Conservation (phyloP, 1,140 invertebrate genomes). For the Asobara japonica region DNA sequence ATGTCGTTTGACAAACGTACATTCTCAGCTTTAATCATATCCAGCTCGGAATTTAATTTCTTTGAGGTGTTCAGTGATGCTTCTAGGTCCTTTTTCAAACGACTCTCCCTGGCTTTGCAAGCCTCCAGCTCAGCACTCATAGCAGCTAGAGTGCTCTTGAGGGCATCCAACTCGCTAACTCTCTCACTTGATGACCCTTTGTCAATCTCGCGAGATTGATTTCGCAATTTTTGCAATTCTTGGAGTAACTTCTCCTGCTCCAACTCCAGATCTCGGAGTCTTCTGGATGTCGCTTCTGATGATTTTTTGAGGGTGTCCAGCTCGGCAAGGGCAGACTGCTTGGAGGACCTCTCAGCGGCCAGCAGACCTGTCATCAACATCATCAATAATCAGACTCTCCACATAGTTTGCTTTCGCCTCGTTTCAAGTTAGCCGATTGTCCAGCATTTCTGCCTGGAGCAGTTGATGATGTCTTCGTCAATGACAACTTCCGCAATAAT, state of each 20-base stretch:
- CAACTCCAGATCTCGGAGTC: neutral
- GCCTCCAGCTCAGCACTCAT: slow-evolving; percentile 9
- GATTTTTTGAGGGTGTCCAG: neutral
- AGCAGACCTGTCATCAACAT: neutral
- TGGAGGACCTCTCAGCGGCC: neutral
- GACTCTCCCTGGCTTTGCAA: slow-evolving; percentile 2
- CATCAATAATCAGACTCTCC: too few relatives aligned
- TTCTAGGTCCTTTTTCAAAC: slow-evolving; percentile 25
- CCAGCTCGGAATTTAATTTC: slow-evolving; percentile 22
- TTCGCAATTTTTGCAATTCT: neutral
- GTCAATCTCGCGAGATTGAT: neutral
- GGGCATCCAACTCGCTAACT: slow-evolving; percentile 14
- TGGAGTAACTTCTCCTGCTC: neutral
- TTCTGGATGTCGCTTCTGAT: neutral
- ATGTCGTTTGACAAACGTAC: slow-evolving; percentile 26
- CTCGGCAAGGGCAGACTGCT: neutral
- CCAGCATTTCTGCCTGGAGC: too few relatives aligned
- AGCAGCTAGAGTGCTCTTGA: neutral
- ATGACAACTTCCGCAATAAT: too few relatives aligned
- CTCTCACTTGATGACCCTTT: neutral
- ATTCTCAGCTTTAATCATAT: neutral
- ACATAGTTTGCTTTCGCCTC: too few relatives aligned
- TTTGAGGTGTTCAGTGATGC: neutral
- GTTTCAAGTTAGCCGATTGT: too few relatives aligned
- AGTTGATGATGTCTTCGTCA: too few relatives aligned